These are phyloP conservation scores for Eulithis testata DNA, from an alignment of 2,888 invertebrate genomes.

Conservation along the genomic window DNA sequence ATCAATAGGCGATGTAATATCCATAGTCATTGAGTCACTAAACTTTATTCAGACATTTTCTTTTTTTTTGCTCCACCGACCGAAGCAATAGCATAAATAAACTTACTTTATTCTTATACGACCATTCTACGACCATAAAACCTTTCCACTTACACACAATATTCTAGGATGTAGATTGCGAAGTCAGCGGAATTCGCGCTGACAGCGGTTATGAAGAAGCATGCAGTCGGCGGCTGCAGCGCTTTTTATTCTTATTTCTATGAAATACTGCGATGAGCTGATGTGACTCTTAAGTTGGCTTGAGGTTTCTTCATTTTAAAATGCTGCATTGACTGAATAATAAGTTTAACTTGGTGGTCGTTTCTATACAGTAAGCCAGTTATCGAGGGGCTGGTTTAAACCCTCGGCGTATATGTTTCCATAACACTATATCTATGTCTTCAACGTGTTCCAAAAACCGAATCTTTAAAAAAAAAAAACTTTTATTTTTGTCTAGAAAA, in stretches of 20 bases:
- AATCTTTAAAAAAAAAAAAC: too few relatives aligned
- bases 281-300: slow-evolving; percentile 38
- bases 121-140: slow-evolving; percentile 15
- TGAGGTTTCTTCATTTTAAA: slow-evolving; percentile 30
- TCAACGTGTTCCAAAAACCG: too few relatives aligned
- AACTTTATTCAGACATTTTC: too few relatives aligned
- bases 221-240: slow-evolving; percentile 45
- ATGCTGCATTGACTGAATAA: slow-evolving; percentile 11
- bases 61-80: too few relatives aligned
- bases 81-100: too few relatives aligned
- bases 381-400: too few relatives aligned
- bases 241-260: slow-evolving; percentile 36
- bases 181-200: slow-evolving; percentile 46
- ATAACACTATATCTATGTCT: too few relatives aligned
- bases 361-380: too few relatives aligned
- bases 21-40: too few relatives aligned
- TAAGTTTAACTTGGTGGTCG: slow-evolving; percentile 10
- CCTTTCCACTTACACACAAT: slow-evolving; percentile 21
- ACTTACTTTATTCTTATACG: background rate
- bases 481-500: background rate
- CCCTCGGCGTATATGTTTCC: too few relatives aligned
- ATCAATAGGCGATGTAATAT: too few relatives aligned
- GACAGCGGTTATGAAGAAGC: slow-evolving; percentile 42
- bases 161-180: slow-evolving; percentile 41
- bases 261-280: slow-evolving; percentile 35